phyloP scores from a whole-genome alignment of 1,140 invertebrate genomes.

The Drosophila seguyi region DNA sequence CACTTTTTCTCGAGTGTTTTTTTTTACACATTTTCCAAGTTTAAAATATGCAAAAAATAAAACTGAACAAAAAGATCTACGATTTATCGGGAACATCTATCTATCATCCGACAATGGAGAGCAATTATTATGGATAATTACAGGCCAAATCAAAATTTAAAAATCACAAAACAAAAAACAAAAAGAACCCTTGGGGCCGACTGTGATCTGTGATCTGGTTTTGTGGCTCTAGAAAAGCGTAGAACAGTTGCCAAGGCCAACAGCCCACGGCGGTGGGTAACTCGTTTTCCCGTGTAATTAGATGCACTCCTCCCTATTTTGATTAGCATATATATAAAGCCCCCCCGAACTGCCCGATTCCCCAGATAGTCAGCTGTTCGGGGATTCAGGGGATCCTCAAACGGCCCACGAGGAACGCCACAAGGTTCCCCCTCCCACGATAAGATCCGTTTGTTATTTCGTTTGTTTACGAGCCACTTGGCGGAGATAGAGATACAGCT shows the following conservation, averaged over 20 bases:
- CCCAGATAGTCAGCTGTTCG: slow-evolving; percentile 32
- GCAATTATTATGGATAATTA: slow-evolving; percentile 37
- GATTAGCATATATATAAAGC: slow-evolving; percentile 33
- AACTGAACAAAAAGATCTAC: not conserved
- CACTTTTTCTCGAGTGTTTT: not conserved
- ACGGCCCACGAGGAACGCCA: slow-evolving; percentile 1
- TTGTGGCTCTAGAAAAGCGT: slow-evolving; percentile 24
- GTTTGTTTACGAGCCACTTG: slow-evolving; percentile 46
- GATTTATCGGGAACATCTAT: slow-evolving; percentile 37
- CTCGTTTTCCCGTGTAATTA: slow-evolving; percentile 42
- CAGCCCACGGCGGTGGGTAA: slow-evolving; percentile 46
- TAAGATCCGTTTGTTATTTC: slow-evolving; percentile 48
- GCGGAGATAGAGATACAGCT: slow-evolving; percentile 21
- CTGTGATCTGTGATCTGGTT: slow-evolving; percentile 36
- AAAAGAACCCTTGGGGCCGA: slow-evolving; percentile 33
- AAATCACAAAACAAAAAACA: not conserved
- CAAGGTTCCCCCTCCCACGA: slow-evolving; percentile 20
- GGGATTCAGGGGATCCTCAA: slow-evolving; percentile 22
- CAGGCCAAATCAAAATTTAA: slow-evolving; percentile 10
- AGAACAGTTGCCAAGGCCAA: slow-evolving; percentile 43
- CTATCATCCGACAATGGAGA: slow-evolving; percentile 27
- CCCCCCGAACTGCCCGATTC: not conserved
- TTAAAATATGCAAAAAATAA: slow-evolving; percentile 7
- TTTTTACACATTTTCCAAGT: not conserved
- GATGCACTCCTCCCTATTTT: slow-evolving; percentile 36